A percentile compares a stretch with the other conserved stretches of the same genome.
phyloP scores from a whole-genome alignment of 2,888 invertebrate species.

The Cybosia mesomella region DNA sequence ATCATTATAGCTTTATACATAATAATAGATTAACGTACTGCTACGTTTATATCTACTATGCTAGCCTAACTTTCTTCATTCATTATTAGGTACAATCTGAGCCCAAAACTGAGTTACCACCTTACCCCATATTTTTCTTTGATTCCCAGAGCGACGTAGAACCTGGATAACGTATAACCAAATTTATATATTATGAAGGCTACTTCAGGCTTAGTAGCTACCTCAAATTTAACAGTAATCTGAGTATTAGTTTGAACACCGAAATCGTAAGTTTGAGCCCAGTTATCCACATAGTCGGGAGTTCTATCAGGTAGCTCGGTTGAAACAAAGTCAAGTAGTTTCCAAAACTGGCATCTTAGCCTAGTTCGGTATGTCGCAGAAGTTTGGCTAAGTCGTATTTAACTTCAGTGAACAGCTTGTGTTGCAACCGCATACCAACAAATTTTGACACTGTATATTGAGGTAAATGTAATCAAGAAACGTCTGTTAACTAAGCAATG shows the following conservation, averaged over 20 bases:
- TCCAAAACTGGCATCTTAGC: conserved; percentile 76
- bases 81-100: conserved; percentile 9
- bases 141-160: conserved; percentile 8
- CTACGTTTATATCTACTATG: neutral
- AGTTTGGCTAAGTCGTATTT: conserved; percentile 83
- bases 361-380: conserved; percentile 76
- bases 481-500: conserved; percentile 42
- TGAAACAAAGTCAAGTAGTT: conserved; percentile 65
- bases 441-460: conserved; percentile 79
- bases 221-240: conserved; percentile 19
- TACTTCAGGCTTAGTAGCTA: conserved; percentile 9
- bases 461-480: conserved; percentile 63
- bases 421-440: conserved; percentile 80
- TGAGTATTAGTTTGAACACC: conserved; percentile 21
- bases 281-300: conserved; percentile 26
- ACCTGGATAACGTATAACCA: conserved; percentile 9
- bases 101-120: neutral
- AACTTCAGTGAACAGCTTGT: conserved; percentile 81
- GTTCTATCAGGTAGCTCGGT: conserved; percentile 47
- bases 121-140: conserved; percentile 17
- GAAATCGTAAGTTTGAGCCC: conserved; percentile 32
- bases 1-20: neutral
- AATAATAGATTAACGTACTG: neutral
- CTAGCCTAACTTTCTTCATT: neutral
- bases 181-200: conserved; percentile 11